These are phyloP conservation scores for Trematomus bernacchii DNA, from an alignment of 2,797 vertebrate species.

Conservation along the genomic window DNA sequence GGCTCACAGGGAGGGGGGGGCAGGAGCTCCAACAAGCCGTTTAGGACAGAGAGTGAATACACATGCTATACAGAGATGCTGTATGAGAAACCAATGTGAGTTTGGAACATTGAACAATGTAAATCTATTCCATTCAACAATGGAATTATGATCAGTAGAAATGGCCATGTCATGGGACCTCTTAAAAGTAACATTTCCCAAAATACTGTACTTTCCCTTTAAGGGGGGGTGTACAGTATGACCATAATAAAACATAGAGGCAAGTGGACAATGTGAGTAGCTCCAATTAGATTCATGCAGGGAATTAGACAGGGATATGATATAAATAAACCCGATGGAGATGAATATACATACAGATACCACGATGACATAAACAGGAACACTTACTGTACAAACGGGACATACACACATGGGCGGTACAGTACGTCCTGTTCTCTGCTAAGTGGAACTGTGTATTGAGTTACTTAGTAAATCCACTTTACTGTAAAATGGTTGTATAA, in stretches of 20 bases:
- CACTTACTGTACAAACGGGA: neutral
- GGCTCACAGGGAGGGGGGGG: too few relatives aligned
- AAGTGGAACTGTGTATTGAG: neutral
- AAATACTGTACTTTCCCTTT: neutral
- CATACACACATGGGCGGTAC: neutral
- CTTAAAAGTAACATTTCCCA: neutral
- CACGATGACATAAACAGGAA: neutral
- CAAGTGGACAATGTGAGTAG: neutral
- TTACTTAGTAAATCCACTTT: slow-evolving; percentile 11
- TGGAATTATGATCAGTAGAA: too few relatives aligned
- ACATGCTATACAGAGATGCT: too few relatives aligned
- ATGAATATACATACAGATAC: too few relatives aligned
- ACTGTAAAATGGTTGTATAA: neutral
- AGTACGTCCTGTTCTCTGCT: slow-evolving; percentile 10
- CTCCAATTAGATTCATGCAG: neutral
- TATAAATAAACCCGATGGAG: too few relatives aligned
- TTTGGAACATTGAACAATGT: too few relatives aligned
- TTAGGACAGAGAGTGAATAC: too few relatives aligned
- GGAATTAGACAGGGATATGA: too few relatives aligned
- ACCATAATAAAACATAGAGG: neutral
- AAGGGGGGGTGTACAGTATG: neutral
- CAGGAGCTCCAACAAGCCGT: too few relatives aligned
- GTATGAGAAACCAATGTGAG: too few relatives aligned
- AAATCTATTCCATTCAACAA: too few relatives aligned
- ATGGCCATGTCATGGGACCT: too few relatives aligned